Base-by-base conservation (phyloP, 1,140 invertebrate species). In the Sweltsa coloradensis region DNA sequence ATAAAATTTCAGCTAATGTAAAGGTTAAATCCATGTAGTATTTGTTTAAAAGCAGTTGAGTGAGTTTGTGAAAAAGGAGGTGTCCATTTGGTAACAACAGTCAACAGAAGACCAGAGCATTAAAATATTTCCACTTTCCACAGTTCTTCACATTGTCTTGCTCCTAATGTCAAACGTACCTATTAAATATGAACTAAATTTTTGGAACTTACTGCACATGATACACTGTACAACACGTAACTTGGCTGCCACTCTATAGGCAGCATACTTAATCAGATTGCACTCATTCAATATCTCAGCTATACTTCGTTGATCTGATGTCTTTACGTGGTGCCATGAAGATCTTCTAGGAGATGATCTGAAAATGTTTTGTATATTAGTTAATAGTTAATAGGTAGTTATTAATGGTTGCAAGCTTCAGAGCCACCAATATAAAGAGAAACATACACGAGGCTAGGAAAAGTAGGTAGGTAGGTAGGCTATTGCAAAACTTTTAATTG, bases 231-330 rank as follows among this genome's bases (percentile, higher is more conserved):
- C 60, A 45, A 73, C 70, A 53, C 78, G 67, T 41, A 89, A 68
- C 67, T 91, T 91, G 63, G 85, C 78, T n/a, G 85, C 85, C 34
- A 83, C 82, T 55, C 85, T 69, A 64, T 91, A 91, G 16, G 81
- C 77, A 51, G 80, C 77, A 65, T 87, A 89, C 60, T 81, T 76
- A 24, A 89, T 79, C 52, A 76, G 74, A 59, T 86, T 83, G 53
- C 81, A 79, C 47, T 83, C 74, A 53, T 75, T 68, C 53, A 83
- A 62, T 5, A 65, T 53, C 45, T 67, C 56, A 34, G 72, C 60
- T 0, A 73, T 66, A 59, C 71, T 69, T 47, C 63, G 34, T 37
- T n/a, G n/a, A n/a, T n/a, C n/a, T n/a, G n/a, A n/a, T n/a, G n/a
- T n/a, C n/a, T n/a, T n/a, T n/a, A n/a, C n/a, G n/a, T n/a, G n/a